A percentile compares a stretch with the other conserved stretches of the same genome.
These are phyloP conservation scores for Mimumesa dahlbomi DNA, from an alignment of 2,888 invertebrate species.

Conservation along the genomic window DNA sequence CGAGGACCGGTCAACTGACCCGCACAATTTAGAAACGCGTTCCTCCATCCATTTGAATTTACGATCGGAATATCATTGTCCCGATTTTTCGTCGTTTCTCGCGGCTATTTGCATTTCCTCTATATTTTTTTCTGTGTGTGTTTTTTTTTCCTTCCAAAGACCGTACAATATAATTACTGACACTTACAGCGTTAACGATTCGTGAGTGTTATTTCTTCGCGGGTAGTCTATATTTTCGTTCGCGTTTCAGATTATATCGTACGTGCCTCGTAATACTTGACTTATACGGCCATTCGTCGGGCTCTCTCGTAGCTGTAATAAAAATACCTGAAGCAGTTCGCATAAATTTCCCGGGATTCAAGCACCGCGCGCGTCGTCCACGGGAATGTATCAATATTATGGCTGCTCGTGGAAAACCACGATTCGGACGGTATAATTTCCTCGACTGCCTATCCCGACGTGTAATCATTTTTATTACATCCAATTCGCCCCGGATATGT, in stretches of 20 bases:
- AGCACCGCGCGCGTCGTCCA: slow-evolving; percentile 17
- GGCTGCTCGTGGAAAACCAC: slow-evolving; percentile 26
- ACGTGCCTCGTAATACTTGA: slow-evolving; percentile 51
- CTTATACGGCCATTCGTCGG: slow-evolving; percentile 45
- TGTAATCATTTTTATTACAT: not conserved
- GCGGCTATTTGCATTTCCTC: not conserved
- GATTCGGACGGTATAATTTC: slow-evolving; percentile 26
- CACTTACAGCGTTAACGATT: slow-evolving; percentile 3
- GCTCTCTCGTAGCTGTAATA: slow-evolving; percentile 32
- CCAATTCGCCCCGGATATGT: too few species aligned
- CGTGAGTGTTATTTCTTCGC: slow-evolving; percentile 21
- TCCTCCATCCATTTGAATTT: not conserved
- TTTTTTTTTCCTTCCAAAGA: too few species aligned
- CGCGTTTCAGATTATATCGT: slow-evolving; percentile 43
- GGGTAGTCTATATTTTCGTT: slow-evolving; percentile 12
- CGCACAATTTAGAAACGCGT: slow-evolving; percentile 24
- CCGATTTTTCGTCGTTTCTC: not conserved
- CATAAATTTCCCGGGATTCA: slow-evolving; percentile 41
- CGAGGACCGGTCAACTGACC: slow-evolving; percentile 39
- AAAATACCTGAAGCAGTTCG: slow-evolving; percentile 41
- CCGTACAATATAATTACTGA: slow-evolving; percentile 18
- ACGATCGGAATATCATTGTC: not conserved
- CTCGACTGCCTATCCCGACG: slow-evolving; percentile 12
- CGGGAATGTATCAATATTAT: slow-evolving; percentile 34
- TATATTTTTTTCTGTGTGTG: too few species aligned